These are phyloP conservation scores for Epinephelus fuscoguttatus DNA, from an alignment of 2,113 vertebrate genomes.

Conservation along the genomic window DNA sequence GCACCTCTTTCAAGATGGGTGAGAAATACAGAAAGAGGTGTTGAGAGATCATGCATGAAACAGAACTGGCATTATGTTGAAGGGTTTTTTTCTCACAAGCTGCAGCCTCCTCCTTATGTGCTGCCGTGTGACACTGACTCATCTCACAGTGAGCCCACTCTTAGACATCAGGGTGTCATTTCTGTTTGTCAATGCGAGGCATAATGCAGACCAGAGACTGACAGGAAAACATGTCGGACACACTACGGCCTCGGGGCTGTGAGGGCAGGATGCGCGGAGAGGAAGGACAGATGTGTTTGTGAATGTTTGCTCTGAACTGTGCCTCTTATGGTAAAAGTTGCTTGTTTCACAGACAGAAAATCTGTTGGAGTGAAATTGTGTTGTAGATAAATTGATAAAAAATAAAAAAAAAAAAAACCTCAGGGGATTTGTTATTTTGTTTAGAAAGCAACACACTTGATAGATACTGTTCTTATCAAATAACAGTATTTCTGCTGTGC, in stretches of 20 bases:
- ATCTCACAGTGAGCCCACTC: background rate
- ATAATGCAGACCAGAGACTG: conserved; percentile 5
- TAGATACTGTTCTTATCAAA: conserved; percentile 25
- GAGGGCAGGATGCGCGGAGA: conserved; percentile 40
- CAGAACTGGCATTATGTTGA: background rate
- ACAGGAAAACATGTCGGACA: conserved; percentile 50
- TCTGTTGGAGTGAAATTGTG: background rate
- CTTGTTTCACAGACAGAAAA: background rate
- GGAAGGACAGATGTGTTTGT: conserved; percentile 51
- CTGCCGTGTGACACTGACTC: background rate
- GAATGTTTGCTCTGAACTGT: conserved; percentile 21
- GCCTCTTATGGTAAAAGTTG: background rate
- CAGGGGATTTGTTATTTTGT: conserved; percentile 4
- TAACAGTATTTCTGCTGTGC: background rate
- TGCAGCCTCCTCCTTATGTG: background rate
- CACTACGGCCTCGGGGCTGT: conserved; percentile 1
- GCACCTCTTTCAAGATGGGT: background rate
- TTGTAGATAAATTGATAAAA: conserved; percentile 23
- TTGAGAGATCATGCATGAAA: background rate
- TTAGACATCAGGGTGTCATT: background rate
- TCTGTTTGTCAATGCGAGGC: background rate
- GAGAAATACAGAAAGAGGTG: conserved; percentile 9
- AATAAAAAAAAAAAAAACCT: background rate
- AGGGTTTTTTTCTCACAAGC: conserved; percentile 11
- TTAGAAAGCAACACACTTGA: background rate